Percentiles rank a stretch among this genome's conserved stretches.
Conservation (phyloP, 2,797 vertebrate genomes). For the Ctenosaura bakeri region DNA sequence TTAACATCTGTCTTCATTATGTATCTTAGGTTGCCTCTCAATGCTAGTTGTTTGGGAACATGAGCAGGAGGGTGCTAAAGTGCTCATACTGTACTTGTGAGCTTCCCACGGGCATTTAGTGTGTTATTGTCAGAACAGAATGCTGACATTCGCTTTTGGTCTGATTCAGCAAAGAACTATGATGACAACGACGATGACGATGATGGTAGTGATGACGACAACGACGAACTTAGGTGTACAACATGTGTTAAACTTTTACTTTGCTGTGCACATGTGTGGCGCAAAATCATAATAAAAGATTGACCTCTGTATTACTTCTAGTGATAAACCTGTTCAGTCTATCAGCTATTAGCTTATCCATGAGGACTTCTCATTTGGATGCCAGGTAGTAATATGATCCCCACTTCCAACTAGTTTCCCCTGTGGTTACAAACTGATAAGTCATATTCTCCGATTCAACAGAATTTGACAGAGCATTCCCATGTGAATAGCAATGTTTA, state of each 20-base stretch:
- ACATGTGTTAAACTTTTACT: not conserved
- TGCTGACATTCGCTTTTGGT: not conserved
- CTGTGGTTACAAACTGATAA: not conserved
- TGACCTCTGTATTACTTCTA: not conserved
- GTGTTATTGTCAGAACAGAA: no score
- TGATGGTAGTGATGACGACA: not conserved
- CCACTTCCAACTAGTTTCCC: not conserved
- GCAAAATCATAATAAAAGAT: not conserved
- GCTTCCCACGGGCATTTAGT: not conserved
- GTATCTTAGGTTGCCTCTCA: not conserved
- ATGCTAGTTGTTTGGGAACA: not conserved
- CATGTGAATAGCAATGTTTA: not conserved
- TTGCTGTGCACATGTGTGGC: not conserved
- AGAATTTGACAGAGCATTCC: conserved; percentile 10
- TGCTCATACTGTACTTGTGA: not conserved
- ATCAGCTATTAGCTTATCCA: not conserved
- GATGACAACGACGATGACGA: no score
- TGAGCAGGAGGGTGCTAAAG: not conserved
- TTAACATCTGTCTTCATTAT: not conserved
- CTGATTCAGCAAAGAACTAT: not conserved
- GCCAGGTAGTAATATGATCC: not conserved
- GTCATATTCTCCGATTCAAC: no score
- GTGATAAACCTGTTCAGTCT: not conserved
- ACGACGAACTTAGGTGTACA: not conserved
- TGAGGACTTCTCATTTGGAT: not conserved